These are phyloP conservation scores for Coilia nasus DNA, from an alignment of 2,797 vertebrate genomes.

Conservation along the genomic window DNA sequence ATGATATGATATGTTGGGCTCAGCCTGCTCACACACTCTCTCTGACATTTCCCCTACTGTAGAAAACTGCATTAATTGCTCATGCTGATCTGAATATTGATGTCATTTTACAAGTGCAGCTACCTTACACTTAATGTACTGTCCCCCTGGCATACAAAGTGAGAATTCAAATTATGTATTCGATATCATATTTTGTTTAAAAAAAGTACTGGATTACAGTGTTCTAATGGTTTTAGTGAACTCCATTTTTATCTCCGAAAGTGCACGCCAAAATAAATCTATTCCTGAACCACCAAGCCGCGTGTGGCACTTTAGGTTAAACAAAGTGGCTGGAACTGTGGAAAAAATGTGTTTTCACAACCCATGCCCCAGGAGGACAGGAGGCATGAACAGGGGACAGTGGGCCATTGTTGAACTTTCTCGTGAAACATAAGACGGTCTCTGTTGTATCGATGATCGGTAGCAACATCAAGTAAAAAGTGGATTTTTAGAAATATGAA, in stretches of 20 bases:
- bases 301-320: neutral
- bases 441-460: neutral
- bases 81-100: neutral
- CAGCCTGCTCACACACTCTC: neutral
- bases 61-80: neutral
- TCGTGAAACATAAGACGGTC: neutral
- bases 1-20: neutral
- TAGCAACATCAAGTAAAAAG: neutral
- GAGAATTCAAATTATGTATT: neutral
- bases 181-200: neutral
- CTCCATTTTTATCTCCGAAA: neutral
- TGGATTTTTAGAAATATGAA: neutral
- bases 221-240: neutral
- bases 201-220: neutral
- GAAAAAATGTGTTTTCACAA: constrained; percentile 4
- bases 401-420: neutral
- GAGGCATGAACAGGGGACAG: neutral
- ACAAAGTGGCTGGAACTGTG: neutral
- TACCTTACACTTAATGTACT: neutral
- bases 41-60: neutral
- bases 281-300: neutral
- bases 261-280: neutral
- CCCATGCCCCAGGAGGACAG: neutral
- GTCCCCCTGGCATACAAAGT: neutral
- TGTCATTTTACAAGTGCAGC: neutral